Evolutionary conservation across 2,888 invertebrate genomes (phyloP).

Genomic region (Melinopterus prodromus): DNA sequence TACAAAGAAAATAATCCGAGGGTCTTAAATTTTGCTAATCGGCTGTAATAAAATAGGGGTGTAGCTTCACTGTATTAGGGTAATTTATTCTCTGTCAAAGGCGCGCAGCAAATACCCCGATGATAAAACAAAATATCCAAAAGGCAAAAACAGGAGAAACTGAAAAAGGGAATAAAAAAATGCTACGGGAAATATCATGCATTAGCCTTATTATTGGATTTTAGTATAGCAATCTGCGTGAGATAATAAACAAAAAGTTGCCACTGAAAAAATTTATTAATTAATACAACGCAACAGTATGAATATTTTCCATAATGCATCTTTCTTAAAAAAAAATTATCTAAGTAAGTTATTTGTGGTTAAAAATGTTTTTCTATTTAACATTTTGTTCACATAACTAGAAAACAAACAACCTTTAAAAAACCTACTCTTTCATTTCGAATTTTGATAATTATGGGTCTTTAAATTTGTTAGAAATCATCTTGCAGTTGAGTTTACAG

Average conservation of each 20-base stretch:
- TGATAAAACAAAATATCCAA: slow-evolving; percentile 40
- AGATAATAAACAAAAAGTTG: slow-evolving; percentile 47
- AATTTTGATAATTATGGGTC: too few species aligned
- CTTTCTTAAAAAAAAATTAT: too few species aligned
- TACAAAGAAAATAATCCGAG: too few species aligned
- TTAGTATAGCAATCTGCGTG: slow-evolving; percentile 50
- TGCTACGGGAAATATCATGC: slow-evolving; percentile 46
- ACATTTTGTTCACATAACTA: too few species aligned
- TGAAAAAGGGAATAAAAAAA: slow-evolving; percentile 28
- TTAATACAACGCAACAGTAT: not conserved
- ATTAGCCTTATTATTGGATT: slow-evolving; percentile 45
- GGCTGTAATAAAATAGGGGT: slow-evolving; percentile 48
- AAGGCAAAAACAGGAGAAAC: slow-evolving; percentile 19
- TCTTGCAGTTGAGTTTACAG: too few species aligned
- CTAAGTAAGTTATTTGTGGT: too few species aligned
- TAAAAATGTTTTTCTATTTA: too few species aligned
- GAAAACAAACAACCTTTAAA: too few species aligned
- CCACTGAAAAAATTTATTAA: slow-evolving; percentile 49
- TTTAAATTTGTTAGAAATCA: too few species aligned
- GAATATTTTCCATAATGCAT: too few species aligned
- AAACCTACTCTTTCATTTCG: too few species aligned
- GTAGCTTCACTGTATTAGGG: slow-evolving; percentile 47
- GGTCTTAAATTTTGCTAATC: slow-evolving; percentile 33
- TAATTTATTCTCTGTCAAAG: slow-evolving; percentile 50
- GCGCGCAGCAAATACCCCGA: slow-evolving; percentile 43